Conservation (phyloP, 2,113 vertebrate genomes). For the Takifugu bimaculatus region DNA sequence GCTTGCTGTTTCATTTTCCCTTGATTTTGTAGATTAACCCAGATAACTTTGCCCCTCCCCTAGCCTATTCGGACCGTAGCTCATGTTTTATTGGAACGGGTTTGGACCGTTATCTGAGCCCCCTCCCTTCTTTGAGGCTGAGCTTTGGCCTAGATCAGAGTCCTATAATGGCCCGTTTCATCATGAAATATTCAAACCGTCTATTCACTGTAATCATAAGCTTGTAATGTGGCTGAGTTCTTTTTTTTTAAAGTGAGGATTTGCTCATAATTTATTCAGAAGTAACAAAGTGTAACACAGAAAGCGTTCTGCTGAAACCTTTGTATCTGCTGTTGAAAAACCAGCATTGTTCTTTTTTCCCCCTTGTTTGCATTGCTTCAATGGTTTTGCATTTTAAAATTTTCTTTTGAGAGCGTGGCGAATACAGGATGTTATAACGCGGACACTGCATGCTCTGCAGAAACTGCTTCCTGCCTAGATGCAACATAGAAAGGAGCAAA, state of each 20-base stretch:
- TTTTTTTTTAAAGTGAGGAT: slow-evolving; percentile 53
- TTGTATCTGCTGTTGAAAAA: too few relatives aligned
- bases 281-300: slow-evolving; percentile 46
- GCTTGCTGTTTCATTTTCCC: slow-evolving; percentile 39
- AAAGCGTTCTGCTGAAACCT: slow-evolving; percentile 1
- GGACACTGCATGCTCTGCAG: slow-evolving; percentile 66
- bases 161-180: slow-evolving; percentile 61
- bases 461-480: slow-evolving; percentile 59
- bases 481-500: slow-evolving; percentile 30
- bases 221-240: slow-evolving; percentile 26
- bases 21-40: slow-evolving; percentile 64
- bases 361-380: not conserved
- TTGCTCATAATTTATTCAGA: slow-evolving; percentile 62
- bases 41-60: slow-evolving; percentile 57
- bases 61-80: slow-evolving; percentile 43
- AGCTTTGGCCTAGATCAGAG: slow-evolving; percentile 71
- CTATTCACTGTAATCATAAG: slow-evolving; percentile 47
- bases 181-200: slow-evolving; percentile 74
- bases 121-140: slow-evolving; percentile 29
- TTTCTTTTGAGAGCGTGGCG: slow-evolving; percentile 18
- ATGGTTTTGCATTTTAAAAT: slow-evolving; percentile 26
- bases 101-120: slow-evolving; percentile 69
- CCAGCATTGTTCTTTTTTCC: too few relatives aligned
- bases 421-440: slow-evolving; percentile 72
- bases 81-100: slow-evolving; percentile 50